Evolutionary conservation across 2,797 vertebrate genomes (phyloP), one percentile per base, ranked within the genome.

Genomic region (Erithacus rubecula): DNA sequence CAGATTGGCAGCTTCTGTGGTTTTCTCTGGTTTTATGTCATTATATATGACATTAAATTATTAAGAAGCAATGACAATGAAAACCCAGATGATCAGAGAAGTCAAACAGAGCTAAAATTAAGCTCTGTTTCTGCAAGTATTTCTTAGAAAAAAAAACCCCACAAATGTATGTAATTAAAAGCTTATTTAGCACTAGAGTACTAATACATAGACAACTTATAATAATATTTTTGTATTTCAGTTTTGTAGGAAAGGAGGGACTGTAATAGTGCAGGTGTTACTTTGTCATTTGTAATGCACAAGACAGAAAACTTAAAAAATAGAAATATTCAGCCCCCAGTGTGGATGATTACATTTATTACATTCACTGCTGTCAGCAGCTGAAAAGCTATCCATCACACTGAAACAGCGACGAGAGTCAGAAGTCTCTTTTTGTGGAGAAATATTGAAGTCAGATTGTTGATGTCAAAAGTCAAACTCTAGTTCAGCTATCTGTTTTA

Each of bases 391-490:
- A 97, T 98, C 97, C 97, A 97, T 98, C 97, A 98, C 93, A 75
- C 58, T 94, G 95, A 96, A 97, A 95, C 94, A 82, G 96, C 93
- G 29, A 97, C 55, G 95, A 96, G 94, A 98, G 96, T 96, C 96
- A 97, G 97, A 97, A 98, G 96, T 95, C 97, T 97, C 96, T 96
- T 97, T 97, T 91, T 96, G 96, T 97, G 85, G 95, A 98, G 96
- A 98, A 98, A 98, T 98, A 98, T 97, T 98, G 97, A 98, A 98
- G 97, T 98, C 98, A 98, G 97, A 98, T 98, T 98, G 98, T 98
- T 97, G 97, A 98, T 98, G 97, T 98, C 98, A 98, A 97, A 98
- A 98, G 98, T 98, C 98, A 98, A 97, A 97, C 96, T 97, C 94
- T 95, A 97, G 97, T 98, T 98, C 98, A 98, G 95, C 96, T 97